Conservation (phyloP, 2,797 vertebrate species). For the Hyperoplus lanceolatus region DNA sequence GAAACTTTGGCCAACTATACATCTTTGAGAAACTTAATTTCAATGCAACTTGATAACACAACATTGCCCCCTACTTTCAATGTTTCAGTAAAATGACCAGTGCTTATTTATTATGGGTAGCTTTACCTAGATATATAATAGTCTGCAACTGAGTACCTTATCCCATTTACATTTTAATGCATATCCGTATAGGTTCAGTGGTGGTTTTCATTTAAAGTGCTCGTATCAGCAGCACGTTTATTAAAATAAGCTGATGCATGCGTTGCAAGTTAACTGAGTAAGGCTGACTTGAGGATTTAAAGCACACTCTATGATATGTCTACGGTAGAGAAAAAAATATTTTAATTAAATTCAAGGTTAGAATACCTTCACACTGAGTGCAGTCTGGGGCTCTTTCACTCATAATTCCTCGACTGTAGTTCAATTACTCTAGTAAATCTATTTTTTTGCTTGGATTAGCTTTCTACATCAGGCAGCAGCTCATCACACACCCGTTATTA, state of each 20-base stretch:
- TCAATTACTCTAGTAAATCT: conserved; percentile 79
- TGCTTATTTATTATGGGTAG: neutral
- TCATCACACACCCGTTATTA: conserved; percentile 77
- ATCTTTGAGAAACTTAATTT: neutral
- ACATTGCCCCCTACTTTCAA: neutral
- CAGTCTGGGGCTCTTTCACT: conserved; percentile 51
- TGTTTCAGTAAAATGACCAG: neutral
- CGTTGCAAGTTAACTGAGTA: conserved; percentile 17
- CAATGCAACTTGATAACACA: neutral
- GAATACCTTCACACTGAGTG: conserved; percentile 66
- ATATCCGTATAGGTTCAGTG: neutral
- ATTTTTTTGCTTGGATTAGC: conserved; percentile 81
- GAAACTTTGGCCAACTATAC: neutral
- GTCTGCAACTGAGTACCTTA: neutral
- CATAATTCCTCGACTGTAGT: conserved; percentile 70
- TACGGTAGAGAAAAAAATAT: conserved; percentile 32
- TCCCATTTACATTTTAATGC: conserved; percentile 29
- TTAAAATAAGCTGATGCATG: conserved; percentile 22
- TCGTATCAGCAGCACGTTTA: conserved; percentile 13
- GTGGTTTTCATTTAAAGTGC: neutral
- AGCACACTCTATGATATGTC: conserved; percentile 23
- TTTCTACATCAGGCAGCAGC: conserved; percentile 75
- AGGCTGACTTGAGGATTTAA: conserved; percentile 39
- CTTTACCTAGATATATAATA: neutral
- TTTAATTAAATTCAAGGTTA: conserved; percentile 79